Evolutionary conservation across 2,888 invertebrate genomes (phyloP).

Genomic region (Cerastoderma edule): DNA sequence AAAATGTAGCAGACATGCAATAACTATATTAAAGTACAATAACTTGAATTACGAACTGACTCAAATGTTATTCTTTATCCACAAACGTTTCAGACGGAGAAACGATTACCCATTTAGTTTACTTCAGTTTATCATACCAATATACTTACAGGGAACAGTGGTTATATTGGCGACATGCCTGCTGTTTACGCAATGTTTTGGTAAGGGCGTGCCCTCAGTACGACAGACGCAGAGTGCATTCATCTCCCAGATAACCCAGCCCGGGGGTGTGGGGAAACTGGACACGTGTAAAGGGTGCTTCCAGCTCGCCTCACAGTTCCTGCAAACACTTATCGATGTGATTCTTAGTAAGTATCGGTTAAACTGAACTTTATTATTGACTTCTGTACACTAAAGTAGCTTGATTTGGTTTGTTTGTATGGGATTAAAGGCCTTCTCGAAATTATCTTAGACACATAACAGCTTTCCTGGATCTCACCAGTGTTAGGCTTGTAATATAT

Average conservation of each 20-base stretch:
- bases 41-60: no score
- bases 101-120: no score
- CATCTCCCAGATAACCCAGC: conserved; percentile 10
- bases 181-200: neutral
- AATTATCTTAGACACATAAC: neutral
- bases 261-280: conserved; percentile 59
- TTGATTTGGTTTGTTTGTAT: conserved; percentile 33
- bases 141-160: neutral
- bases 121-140: no score
- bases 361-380: no score
- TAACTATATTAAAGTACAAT: no score
- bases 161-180: conserved; percentile 1
- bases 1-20: neutral
- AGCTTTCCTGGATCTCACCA: neutral
- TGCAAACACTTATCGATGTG: conserved; percentile 74
- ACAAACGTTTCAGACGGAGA: no score
- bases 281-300: conserved; percentile 75
- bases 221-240: neutral
- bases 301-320: conserved; percentile 72
- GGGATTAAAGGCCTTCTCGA: neutral
- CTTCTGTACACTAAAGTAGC: no score
- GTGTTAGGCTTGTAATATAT: neutral
- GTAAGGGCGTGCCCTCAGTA: neutral
- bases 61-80: no score
- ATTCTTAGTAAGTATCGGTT: conserved; percentile 76